Evolutionary conservation across 1,140 invertebrate species (phyloP), one percentile per base, ranked within the genome.

Genomic region (Scaptomyza hsui): DNA sequence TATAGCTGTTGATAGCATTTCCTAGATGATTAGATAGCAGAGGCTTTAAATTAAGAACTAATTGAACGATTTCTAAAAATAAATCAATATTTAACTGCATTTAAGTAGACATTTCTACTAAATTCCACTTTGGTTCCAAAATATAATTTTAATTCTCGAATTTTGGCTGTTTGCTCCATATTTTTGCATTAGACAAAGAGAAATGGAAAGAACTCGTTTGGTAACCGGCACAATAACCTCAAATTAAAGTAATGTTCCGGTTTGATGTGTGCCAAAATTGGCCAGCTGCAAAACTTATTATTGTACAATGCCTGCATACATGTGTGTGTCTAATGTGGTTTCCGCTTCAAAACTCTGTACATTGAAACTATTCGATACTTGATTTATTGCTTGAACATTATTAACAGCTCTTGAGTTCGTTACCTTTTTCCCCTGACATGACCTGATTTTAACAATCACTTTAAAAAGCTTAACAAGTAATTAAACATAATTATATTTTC

Each of bases 11-110:
- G 63, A 60, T 60, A 19, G 55, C 29, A 67, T 21, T 49, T 59
- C 32, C 35, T 60, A 21, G 29, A 51, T 44, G 63, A 67, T 67
- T 35, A 67, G 63, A 67, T 60, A 60, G 21, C 29, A 19, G 16
- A 21, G 26, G 41, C 7, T 13, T 7, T 3, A 10, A n/a, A 21
- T 3, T 12, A 6, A 57, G 4, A 45, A 4, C 5, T 21, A 13
- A 13, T 45, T 4, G 5, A 45, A 21, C 4, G 12, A 45, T 12
- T 7, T 12, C 4, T 19, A 44, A n/a, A 21, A 21, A 19, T 44
- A 7, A 3, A 16, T 42, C 5, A 9, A 41, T n/a, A n/a, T n/a
- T n/a, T n/a, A n/a, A n/a, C n/a, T n/a, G n/a, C n/a, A n/a, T n/a
- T n/a, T n/a, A n/a, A n/a, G n/a, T n/a, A n/a, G n/a, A n/a, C n/a